Evolutionary conservation across 2,797 vertebrate genomes (phyloP), one percentile per base, ranked within the genome.

Genomic region (Trachurus trachurus): DNA sequence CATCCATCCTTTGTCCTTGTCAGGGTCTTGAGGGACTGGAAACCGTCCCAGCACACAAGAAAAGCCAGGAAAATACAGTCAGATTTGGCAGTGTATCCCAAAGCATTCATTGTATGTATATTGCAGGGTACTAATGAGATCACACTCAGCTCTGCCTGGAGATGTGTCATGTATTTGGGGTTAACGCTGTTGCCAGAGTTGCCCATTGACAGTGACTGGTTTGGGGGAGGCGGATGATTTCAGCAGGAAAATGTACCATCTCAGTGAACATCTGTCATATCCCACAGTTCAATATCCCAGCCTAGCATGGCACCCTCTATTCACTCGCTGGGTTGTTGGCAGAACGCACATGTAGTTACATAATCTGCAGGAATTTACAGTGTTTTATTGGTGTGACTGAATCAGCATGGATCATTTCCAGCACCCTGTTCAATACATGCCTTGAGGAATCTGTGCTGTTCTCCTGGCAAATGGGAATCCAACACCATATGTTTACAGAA

Each of bases 101-200:
- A 42, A 15, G 1, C n/a, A 63, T 72, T 72, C 31, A 56, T 37
- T 71, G 50, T 44, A 21, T 67, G 49, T 50, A 26, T 63, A 45
- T 61, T 61, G 47, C 42, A 56, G 59, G 39, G 22, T 54, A 60
- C 63, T 76, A 76, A 77, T 64, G 78, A 75, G 70, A 83, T 75
- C 21, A 71, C 12, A 63, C 79, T 22, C 13, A 58, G 42, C 54
- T 53, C 59, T 79, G 59, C 45, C 8, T 59, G 34, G 29, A 76
- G 11, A 65, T 45, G 5, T 66, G 56, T 58, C 29, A 40, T 61
- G 31, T 15, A 42, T 64, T 54, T 61, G 5, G 34, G 45, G 81
- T 70, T 71, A 17, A 44, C 50, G 50, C 47, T 49, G 1, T 45
- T 87, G 74, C 31, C 61, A 67, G 19, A 49, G 39, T 21, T 80